Percentiles rank a stretch among this genome's conserved stretches.
phyloP scores from a whole-genome alignment of 2,113 vertebrate genomes.

The Bubo blakistoni region DNA sequence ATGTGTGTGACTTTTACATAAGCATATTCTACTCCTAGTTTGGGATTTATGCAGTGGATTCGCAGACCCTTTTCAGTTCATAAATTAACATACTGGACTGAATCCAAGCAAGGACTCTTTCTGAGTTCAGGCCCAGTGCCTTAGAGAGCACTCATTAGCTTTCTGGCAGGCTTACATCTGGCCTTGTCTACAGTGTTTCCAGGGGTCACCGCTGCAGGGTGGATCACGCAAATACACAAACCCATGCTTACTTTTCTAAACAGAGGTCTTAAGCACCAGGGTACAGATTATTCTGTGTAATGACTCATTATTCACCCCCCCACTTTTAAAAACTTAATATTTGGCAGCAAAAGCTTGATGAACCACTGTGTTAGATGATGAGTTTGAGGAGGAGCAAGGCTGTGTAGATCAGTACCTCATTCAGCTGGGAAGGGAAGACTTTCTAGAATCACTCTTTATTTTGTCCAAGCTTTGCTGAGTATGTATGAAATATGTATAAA shows the following conservation, averaged over 20 bases:
- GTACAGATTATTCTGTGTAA: background rate
- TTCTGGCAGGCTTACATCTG: background rate
- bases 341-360: background rate
- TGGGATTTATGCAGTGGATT: background rate
- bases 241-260: background rate
- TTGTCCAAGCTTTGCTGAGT: background rate
- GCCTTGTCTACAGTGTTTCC: background rate
- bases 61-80: background rate
- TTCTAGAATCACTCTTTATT: background rate
- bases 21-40: background rate
- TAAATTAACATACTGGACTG: background rate
- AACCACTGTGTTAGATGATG: rapidly evolving
- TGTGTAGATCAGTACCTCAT: background rate
- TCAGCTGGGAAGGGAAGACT: background rate
- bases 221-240: background rate
- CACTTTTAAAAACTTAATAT: background rate
- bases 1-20: background rate
- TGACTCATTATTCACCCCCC: background rate
- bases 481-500: background rate
- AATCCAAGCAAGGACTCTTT: background rate
- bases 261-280: background rate
- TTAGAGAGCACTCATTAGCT: background rate
- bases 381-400: background rate
- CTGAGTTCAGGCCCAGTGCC: background rate
- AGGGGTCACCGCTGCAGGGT: background rate